Conservation (phyloP, 2,888 invertebrate genomes). For the Eilema griseolum region DNA sequence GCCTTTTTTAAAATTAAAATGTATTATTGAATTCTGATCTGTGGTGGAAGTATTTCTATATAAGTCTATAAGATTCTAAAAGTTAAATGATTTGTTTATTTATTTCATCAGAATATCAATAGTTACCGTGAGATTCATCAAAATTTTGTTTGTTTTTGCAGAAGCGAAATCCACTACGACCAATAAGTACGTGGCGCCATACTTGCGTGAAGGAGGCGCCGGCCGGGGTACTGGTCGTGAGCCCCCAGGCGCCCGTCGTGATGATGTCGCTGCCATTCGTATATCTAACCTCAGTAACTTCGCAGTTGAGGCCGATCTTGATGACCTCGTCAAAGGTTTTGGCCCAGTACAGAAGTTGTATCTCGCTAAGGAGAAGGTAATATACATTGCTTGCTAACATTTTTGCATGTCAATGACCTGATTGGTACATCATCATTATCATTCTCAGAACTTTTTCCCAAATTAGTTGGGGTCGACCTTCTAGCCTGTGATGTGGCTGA, state of each 20-base stretch:
- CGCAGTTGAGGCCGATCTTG: constrained; percentile 97
- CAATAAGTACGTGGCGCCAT: constrained; percentile 95
- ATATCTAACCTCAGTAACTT: constrained; percentile 99
- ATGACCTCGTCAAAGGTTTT: constrained; percentile 97
- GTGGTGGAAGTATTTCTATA: too few relatives aligned
- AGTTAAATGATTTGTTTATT: neutral
- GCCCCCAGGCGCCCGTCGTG: constrained; percentile 90
- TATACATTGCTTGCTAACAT: neutral
- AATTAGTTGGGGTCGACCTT: neutral
- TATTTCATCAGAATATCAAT: neutral
- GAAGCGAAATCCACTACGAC: constrained; percentile 81
- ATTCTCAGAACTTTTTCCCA: neutral
- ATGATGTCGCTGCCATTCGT: constrained; percentile 96
- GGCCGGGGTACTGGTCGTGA: constrained; percentile 89
- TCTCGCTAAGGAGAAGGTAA: constrained; percentile 96
- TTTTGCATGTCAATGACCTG: too few relatives aligned
- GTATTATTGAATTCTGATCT: too few relatives aligned
- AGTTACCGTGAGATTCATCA: neutral
- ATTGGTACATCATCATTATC: too few relatives aligned
- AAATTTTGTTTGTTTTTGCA: constrained; percentile 41
- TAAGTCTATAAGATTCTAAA: too few relatives aligned
- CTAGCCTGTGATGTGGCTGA: too few relatives aligned
- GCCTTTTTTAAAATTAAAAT: too few relatives aligned
- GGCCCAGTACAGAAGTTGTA: constrained; percentile 97
- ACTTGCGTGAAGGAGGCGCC: constrained; percentile 94